Conservation (phyloP, 2,113 vertebrate genomes). For the Tor tambroides region DNA sequence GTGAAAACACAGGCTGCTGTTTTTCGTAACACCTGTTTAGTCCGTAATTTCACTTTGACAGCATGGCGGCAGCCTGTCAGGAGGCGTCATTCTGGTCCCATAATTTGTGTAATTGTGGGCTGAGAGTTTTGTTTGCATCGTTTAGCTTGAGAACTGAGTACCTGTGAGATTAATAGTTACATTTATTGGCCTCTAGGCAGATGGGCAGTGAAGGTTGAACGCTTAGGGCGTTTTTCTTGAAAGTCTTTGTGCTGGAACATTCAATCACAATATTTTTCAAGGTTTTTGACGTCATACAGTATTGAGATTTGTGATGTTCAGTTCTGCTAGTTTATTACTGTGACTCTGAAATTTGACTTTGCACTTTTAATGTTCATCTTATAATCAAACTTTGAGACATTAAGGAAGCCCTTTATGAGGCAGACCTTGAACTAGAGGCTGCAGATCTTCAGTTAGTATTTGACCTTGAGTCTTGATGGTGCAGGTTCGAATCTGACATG, state of each 20-base stretch:
- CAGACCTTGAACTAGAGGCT: neutral
- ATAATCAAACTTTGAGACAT: neutral
- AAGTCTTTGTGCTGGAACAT: neutral
- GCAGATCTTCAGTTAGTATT: neutral
- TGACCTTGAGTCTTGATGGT: neutral
- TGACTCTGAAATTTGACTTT: neutral
- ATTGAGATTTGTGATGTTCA: neutral
- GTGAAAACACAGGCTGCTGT: neutral
- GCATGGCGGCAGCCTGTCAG: slow-evolving; percentile 11
- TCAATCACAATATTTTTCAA: neutral
- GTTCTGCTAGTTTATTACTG: neutral
- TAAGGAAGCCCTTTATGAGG: neutral
- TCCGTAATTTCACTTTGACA: neutral
- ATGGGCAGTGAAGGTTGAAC: neutral
- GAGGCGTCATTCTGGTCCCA: neutral
- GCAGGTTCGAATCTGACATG: neutral
- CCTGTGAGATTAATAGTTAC: neutral
- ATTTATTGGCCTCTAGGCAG: neutral
- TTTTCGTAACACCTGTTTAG: slow-evolving; percentile 24
- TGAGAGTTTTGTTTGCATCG: neutral
- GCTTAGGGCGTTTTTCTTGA: neutral
- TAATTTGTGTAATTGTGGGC: slow-evolving; percentile 23
- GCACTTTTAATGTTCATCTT: neutral
- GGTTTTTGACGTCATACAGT: neutral
- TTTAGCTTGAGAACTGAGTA: neutral